These are phyloP conservation scores for Cuculus canorus DNA, from an alignment of 2,797 vertebrate species.

Conservation along the genomic window DNA sequence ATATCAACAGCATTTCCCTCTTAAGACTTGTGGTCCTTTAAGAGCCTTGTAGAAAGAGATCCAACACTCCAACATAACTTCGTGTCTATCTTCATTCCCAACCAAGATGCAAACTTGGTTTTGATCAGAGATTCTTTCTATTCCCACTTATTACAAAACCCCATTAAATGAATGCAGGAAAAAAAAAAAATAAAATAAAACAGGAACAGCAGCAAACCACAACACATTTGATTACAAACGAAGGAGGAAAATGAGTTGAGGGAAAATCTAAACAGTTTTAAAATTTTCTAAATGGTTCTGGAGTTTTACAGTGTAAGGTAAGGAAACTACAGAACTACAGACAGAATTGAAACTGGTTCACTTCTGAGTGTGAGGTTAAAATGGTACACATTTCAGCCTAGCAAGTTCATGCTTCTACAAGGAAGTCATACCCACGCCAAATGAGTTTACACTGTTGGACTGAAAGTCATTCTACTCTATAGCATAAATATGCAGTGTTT, in stretches of 20 bases:
- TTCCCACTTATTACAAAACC: neutral
- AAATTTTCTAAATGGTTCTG: neutral
- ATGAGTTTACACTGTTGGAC: neutral
- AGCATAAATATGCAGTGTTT: neutral
- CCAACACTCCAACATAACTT: neutral
- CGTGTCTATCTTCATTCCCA: neutral
- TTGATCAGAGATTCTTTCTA: neutral
- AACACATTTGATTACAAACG: neutral
- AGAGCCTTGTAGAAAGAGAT: neutral
- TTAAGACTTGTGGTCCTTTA: neutral
- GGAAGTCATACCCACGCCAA: neutral
- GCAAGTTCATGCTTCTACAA: neutral
- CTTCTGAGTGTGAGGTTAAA: neutral
- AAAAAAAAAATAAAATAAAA: neutral
- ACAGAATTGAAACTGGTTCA: neutral
- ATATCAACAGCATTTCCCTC: neutral
- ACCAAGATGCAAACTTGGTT: neutral
- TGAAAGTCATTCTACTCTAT: neutral
- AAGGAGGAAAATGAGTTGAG: neutral
- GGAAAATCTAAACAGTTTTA: neutral
- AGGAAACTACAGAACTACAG: neutral
- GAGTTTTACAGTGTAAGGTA: neutral
- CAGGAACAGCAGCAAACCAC: constrained; percentile 5
- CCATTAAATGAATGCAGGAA: neutral
- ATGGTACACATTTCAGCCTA: neutral